Evolutionary conservation across 2,113 vertebrate species (phyloP), one percentile per base, ranked within the genome.

Genomic region (Ornithorhynchus anatinus): DNA sequence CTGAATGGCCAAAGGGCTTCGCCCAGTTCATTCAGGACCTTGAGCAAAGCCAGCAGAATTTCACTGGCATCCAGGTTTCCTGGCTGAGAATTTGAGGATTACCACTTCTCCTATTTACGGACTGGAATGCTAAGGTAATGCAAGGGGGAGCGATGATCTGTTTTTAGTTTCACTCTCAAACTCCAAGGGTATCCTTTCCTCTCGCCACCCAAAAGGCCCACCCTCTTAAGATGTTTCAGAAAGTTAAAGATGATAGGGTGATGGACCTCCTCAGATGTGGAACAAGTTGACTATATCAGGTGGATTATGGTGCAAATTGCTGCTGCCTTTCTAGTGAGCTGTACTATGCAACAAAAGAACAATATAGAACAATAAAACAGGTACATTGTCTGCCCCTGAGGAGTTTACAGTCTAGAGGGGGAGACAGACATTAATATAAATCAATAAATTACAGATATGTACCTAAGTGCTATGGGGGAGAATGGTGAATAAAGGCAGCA

Each of bases 51-150:
- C 17, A 79, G 42, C 10, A 40, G 59, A 69, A 67, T 32, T 52
- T 68, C 72, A 59, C 68, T 67, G 58, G 53, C 13, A 73, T 36
- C 68, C 65, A 50, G 45, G 58, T 61, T 69, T 68, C 58, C 60
- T 76, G 79, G 75, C 77, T 59, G n/a, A 36, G 66, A 52, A 44
- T 70, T 37, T 47, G 82, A 77, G 73, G 88, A 88, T 83, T 72
- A 64, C 77, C 60, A 84, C 79, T 86, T 84, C 71, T 79, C 73
- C 86, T 90, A 86, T 89, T 90, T 88, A 82, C 84, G 75, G 84
- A 69, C 82, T 78, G 62, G 32, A 52, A 69, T 64, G 75, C 48
- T 82, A 82, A 86, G 79, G 79, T 83, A 78, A 83, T 62, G 76
- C 75, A 52, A 71, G 63, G 45, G 70, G 76, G 80, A 74, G 77